Evolutionary conservation across 2,888 invertebrate genomes (phyloP), one percentile per base, ranked within the genome.

Genomic region (Sturmia bella): DNA sequence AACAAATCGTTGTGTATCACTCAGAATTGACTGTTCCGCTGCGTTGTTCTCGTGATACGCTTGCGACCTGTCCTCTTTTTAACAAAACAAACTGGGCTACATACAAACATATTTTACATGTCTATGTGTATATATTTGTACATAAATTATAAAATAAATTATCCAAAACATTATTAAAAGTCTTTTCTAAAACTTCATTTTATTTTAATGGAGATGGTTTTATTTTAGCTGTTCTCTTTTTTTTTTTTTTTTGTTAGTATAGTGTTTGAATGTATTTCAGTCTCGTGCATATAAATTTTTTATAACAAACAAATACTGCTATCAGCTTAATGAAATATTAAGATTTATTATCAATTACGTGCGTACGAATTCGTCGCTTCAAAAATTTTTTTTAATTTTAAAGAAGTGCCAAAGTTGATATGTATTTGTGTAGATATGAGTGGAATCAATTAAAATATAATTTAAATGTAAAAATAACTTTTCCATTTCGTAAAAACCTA

Each of bases 311-410:
- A 7, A 41, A 48, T 57, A 37, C 0, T 57, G n/a, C 37, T 57
- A 69, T 69, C 69, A 69, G 45, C 7, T 15, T 3, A 57, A 15
- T 19, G n/a, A 12, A 32, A 19, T 37, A 45, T 54, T 39, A 17
- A 54, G 27, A 57, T 69, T 69, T 15, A 37, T 69, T 17, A 69
- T 45, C 45, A 69, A 45, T 45, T 57, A 69, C 69, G 69, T 69
- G 69, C 57, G 45, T 57, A 12, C 24, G 50, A 32, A 27, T 24
- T 39, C 57, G 24, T 59, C 17, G 13, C 39, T 27, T 50, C 21
- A 13, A 17, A 52, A 52, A 66, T 39, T 41, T 50, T 50, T 21
- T 50, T 50, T 11, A 66, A 24, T 45, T 45, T 11, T 59, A 15
- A 43, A 21, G 3, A 24, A 21, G 9, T 27, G 24, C 59, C 43